Evolutionary conservation across 1,140 invertebrate genomes (phyloP).

Genomic region (Acromyrmex heyeri): DNA sequence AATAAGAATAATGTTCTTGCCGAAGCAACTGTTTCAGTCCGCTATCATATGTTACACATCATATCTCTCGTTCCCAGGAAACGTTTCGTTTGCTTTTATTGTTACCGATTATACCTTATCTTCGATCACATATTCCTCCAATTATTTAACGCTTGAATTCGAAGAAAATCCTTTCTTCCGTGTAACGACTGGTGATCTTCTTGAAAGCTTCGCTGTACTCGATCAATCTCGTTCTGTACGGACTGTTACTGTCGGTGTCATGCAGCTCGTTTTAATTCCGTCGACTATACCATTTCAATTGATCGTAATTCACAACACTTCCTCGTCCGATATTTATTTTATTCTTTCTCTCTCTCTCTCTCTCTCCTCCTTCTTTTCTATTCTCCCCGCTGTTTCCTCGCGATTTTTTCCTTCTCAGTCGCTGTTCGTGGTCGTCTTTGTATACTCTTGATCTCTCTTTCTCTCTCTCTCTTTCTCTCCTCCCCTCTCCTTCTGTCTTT

Average conservation of each 20-base stretch:
- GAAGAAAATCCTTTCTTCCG: neutral
- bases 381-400: neutral
- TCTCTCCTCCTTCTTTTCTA: neutral
- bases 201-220: neutral
- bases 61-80: neutral
- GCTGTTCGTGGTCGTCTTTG: constrained; percentile 18
- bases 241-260: neutral
- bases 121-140: constrained; percentile 49
- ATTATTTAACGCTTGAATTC: neutral
- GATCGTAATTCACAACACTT: constrained; percentile 19
- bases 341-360: constrained; percentile 8
- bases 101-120: neutral
- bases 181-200: neutral
- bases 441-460: neutral
- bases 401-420: constrained; percentile 22
- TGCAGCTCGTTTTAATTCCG: constrained; percentile 1
- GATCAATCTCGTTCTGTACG: neutral
- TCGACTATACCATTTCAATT: neutral
- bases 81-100: neutral
- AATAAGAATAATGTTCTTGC: constrained; percentile 8
- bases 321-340: constrained; percentile 18
- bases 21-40: constrained; percentile 41
- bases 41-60: constrained; percentile 61
- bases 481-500: constrained; percentile 57
- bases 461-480: neutral